Evolutionary conservation across 2,888 invertebrate species (phyloP).

Genomic region (Rambutsinella grinnellia): DNA sequence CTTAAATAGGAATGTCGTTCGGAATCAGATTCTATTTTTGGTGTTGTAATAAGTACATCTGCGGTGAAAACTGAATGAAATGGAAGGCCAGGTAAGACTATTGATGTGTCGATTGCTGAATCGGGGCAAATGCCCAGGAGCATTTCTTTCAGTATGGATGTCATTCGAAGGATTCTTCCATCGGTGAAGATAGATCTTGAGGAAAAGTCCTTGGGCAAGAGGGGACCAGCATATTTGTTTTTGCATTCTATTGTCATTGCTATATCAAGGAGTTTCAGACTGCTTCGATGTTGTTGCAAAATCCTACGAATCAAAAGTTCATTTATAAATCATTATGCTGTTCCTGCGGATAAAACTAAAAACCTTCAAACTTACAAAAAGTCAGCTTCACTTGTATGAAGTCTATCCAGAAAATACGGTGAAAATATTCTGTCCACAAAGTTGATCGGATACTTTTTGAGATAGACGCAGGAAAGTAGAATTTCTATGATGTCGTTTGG

Average conservation of each 20-base stretch:
- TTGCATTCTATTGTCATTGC: constrained; percentile 76
- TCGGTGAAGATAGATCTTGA: constrained; percentile 73
- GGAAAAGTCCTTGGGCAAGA: constrained; percentile 73
- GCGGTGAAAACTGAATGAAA: constrained; percentile 75
- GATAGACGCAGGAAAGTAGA: constrained; percentile 76
- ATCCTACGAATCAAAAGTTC: constrained; percentile 56
- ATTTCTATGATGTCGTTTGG: constrained; percentile 75
- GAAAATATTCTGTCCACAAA: constrained; percentile 75
- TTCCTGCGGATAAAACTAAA: background rate
- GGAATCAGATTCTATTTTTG: constrained; percentile 67
- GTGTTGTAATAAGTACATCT: constrained; percentile 75
- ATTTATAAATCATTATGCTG: background rate
- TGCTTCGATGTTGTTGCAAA: constrained; percentile 69
- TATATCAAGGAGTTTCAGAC: constrained; percentile 76
- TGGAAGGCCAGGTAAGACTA: constrained; percentile 73
- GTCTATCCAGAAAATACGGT: constrained; percentile 74
- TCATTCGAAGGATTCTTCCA: constrained; percentile 72
- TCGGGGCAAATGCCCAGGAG: constrained; percentile 69
- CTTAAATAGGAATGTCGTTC: constrained; percentile 25
- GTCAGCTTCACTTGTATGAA: constrained; percentile 70
- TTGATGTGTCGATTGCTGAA: constrained; percentile 71
- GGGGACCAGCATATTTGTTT: constrained; percentile 73
- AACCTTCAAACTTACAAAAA: constrained; percentile 64
- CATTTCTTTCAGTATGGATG: constrained; percentile 71
- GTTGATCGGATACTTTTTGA: constrained; percentile 75